These are phyloP conservation scores for Bilobella aurantiaca DNA, from an alignment of 1,140 invertebrate genomes.

Conservation along the genomic window DNA sequence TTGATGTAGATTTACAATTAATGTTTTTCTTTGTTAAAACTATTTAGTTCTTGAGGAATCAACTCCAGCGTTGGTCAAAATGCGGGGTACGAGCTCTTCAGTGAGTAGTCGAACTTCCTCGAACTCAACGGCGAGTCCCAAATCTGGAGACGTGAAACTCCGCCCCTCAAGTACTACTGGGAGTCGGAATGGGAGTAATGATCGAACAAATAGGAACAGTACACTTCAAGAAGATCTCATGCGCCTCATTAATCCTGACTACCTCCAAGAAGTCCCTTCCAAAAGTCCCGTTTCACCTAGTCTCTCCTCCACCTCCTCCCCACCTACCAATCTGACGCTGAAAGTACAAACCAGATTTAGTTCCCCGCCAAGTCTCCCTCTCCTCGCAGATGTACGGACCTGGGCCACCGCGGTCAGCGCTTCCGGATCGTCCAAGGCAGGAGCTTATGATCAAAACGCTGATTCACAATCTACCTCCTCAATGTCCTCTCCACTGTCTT, in stretches of 20 bases:
- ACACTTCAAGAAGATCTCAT: constrained; percentile 79
- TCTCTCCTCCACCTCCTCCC: neutral
- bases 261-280: constrained; percentile 37
- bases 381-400: constrained; percentile 7
- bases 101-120: constrained; percentile 14
- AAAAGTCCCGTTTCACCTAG: neutral
- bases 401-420: constrained; percentile 15
- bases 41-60: constrained; percentile 11
- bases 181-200: neutral
- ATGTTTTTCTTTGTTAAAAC: too few species aligned
- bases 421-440: constrained; percentile 25
- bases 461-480: constrained; percentile 2
- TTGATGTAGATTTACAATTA: too few species aligned
- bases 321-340: neutral
- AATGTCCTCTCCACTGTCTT: neutral
- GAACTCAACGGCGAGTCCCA: constrained; percentile 18
- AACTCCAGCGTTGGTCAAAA: neutral
- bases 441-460: too few species aligned
- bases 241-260: constrained; percentile 76
- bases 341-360: neutral
- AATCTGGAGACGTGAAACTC: constrained; percentile 36
- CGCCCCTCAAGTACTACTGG: constrained; percentile 42
- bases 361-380: neutral
- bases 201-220: constrained; percentile 50
- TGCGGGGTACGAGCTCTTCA: constrained; percentile 11